These are phyloP conservation scores for Lerema accius DNA, from an alignment of 1,140 invertebrate species.

Conservation along the genomic window DNA sequence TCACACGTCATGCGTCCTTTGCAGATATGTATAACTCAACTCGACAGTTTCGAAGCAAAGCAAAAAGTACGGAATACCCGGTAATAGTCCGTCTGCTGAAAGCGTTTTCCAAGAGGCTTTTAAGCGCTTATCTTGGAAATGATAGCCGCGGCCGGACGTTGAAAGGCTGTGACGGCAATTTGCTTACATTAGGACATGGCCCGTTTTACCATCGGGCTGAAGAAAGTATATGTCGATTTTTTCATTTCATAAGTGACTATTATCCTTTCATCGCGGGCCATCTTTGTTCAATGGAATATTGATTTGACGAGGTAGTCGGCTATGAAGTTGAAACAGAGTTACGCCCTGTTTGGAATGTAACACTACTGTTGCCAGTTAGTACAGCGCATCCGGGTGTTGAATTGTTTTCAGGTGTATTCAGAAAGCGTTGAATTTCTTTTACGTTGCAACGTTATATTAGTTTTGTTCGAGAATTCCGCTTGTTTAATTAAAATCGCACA, in stretches of 20 bases:
- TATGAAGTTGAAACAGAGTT: constrained; percentile 69
- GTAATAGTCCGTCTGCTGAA: constrained; percentile 74
- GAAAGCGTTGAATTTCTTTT: constrained; percentile 55
- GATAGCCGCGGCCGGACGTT: constrained; percentile 76
- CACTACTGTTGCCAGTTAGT: constrained; percentile 60
- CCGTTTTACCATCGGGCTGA: constrained; percentile 49
- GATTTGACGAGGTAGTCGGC: constrained; percentile 55
- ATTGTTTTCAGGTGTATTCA: constrained; percentile 69
- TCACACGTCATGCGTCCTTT: constrained; percentile 36
- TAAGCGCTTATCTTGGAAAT: constrained; percentile 81
- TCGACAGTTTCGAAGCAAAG: constrained; percentile 45
- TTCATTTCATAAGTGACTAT: constrained; percentile 39
- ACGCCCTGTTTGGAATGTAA: constrained; percentile 63
- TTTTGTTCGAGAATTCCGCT: constrained; percentile 29
- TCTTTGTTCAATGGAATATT: constrained; percentile 46
- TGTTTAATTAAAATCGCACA: constrained; percentile 31
- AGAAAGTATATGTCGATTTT: constrained; percentile 34
- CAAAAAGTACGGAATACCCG: constrained; percentile 65
- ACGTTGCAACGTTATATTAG: constrained; percentile 44
- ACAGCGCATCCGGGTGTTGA: constrained; percentile 60
- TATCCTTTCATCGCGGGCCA: constrained; percentile 25
- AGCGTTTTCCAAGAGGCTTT: constrained; percentile 78
- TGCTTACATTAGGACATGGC: constrained; percentile 78
- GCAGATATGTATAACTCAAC: constrained; percentile 44
- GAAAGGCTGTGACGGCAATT: constrained; percentile 79